phyloP scores from a whole-genome alignment of 2,797 vertebrate species.

The Toxotes lorentzi region DNA sequence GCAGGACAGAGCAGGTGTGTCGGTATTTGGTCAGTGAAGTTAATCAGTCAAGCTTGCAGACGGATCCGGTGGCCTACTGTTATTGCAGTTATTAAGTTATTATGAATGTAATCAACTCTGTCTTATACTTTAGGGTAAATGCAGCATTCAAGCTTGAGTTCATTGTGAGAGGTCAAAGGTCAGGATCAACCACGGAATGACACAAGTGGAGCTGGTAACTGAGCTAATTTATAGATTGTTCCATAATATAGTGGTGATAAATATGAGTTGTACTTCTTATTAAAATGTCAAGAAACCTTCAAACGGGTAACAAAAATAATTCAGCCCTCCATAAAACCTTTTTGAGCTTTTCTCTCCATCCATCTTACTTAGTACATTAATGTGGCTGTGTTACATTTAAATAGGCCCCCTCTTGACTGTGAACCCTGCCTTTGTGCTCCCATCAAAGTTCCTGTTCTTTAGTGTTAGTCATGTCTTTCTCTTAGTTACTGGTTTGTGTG shows the following conservation, averaged over 20 bases:
- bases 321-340: slow-evolving; percentile 54
- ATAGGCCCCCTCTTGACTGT: slow-evolving; percentile 69
- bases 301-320: slow-evolving; percentile 70
- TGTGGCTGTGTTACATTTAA: slow-evolving; percentile 81
- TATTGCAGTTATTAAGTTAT: slow-evolving; percentile 62
- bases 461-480: slow-evolving; percentile 53
- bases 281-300: slow-evolving; percentile 66
- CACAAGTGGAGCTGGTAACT: background rate
- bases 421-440: slow-evolving; percentile 81
- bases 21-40: slow-evolving; percentile 47
- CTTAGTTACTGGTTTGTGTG: slow-evolving; percentile 47
- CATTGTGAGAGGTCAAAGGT: slow-evolving; percentile 30
- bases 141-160: slow-evolving; percentile 23
- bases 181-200: background rate
- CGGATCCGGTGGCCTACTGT: slow-evolving; percentile 41
- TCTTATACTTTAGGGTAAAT: slow-evolving; percentile 30
- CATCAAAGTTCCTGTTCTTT: slow-evolving; percentile 69
- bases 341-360: slow-evolving; percentile 43
- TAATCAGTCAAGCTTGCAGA: slow-evolving; percentile 62
- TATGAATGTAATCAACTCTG: slow-evolving; percentile 57
- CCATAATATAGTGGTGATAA: slow-evolving; percentile 26
- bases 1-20: slow-evolving; percentile 66
- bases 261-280: slow-evolving; percentile 54
- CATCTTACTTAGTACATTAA: slow-evolving; percentile 75
- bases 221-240: slow-evolving; percentile 8